Base-by-base conservation (phyloP, 1,140 invertebrate genomes). In the Condylostylus longicornis region DNA sequence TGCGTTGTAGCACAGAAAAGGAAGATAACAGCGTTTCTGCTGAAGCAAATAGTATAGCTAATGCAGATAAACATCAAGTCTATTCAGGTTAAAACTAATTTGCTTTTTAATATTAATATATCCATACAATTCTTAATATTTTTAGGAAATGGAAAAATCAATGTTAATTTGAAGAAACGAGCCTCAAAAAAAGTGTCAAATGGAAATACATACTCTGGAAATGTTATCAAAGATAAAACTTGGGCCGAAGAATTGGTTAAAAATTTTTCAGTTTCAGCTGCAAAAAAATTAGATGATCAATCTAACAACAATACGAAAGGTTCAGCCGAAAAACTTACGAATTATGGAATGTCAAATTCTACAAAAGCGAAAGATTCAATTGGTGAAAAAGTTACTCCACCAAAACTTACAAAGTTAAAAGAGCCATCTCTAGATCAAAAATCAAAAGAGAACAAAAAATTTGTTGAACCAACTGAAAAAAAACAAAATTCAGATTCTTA, bases 41-140 rank as follows among this genome's bases (percentile, higher is more conserved):
- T n/a, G 45, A 52, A 38, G 43, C 50, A 5, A 55, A 42, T 18
- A 6, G 28, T 2, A 31, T 8, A n/a, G n/a, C n/a, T n/a, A n/a
- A n/a, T n/a, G n/a, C n/a, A n/a, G n/a, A n/a, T n/a, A n/a, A n/a
- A n/a, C n/a, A n/a, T n/a, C n/a, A n/a, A n/a, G n/a, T n/a, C n/a
- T n/a, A n/a, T n/a, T n/a, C n/a, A n/a, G n/a, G n/a, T n/a, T n/a
- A n/a, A n/a, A n/a, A n/a, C n/a, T n/a, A n/a, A n/a, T n/a, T n/a
- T n/a, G n/a, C n/a, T n/a, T n/a, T n/a, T n/a, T n/a, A n/a, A n/a
- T n/a, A n/a, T n/a, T 27, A 13, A 27, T 10, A 27, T 13, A 27
- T 4, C 25, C 25, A 10, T 10, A 10, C 10, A 27, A n/a, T n/a
- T 4, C 14, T n/a, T 10, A 27, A 13, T 27, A 3, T 10, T 3